Conservation (phyloP, 2,113 vertebrate species). For the Leptobrachium ailaonicum region DNA sequence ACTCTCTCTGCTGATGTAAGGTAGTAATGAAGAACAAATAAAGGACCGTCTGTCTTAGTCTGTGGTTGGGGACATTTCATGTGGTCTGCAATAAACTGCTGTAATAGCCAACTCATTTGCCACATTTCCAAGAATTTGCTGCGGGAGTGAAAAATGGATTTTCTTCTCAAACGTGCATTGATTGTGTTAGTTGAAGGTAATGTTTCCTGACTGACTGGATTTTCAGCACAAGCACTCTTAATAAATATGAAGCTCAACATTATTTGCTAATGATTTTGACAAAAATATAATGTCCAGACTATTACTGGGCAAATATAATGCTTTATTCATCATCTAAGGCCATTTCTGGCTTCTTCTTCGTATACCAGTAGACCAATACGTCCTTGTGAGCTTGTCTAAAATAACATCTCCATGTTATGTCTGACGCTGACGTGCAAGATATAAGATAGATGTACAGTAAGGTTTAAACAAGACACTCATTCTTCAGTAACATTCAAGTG, state of each 20-base stretch:
- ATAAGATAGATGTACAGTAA: neutral
- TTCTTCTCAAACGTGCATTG: constrained; percentile 33
- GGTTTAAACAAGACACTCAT: neutral
- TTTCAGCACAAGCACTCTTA: constrained; percentile 5
- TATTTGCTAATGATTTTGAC: constrained; percentile 23
- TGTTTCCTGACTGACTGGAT: constrained; percentile 14
- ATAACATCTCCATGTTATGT: constrained; percentile 5
- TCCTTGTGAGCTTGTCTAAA: neutral
- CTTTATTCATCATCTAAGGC: neutral
- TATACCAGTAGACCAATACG: neutral
- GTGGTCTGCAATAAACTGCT: too few relatives aligned
- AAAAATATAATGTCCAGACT: neutral
- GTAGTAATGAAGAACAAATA: too few relatives aligned
- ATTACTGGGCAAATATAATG: neutral
- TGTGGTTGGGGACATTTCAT: too few relatives aligned
- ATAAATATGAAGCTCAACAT: constrained; percentile 5
- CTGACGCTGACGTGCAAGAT: neutral
- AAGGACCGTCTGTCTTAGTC: too few relatives aligned
- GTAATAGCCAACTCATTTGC: constrained; percentile 25
- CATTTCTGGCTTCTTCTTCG: neutral
- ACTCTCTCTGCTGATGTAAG: too few relatives aligned
- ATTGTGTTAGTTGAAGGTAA: constrained; percentile 31
- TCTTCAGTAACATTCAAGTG: neutral
- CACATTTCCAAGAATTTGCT: constrained; percentile 35
- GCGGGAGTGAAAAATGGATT: constrained; percentile 16